A percentile compares a stretch with the other conserved stretches of the same genome.
Conservation (phyloP, 2,113 vertebrate genomes). For the Recurvirostra avosetta region DNA sequence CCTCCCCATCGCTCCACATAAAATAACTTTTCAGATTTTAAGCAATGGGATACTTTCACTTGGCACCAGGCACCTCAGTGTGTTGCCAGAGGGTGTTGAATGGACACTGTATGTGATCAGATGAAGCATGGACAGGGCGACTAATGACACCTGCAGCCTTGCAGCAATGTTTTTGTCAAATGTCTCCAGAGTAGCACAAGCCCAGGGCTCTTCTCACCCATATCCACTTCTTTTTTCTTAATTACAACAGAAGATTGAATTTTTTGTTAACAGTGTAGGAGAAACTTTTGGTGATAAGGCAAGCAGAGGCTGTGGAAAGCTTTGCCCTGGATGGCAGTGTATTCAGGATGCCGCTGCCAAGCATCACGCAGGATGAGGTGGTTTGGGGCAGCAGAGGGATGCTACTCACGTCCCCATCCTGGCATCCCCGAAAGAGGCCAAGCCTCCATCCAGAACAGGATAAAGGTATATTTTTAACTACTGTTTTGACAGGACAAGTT, state of each 20-base stretch:
- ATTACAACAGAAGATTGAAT: neutral
- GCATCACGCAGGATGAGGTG: neutral
- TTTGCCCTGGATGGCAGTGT: neutral
- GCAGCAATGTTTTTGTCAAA: neutral
- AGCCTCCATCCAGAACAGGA: neutral
- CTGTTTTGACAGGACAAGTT: neutral
- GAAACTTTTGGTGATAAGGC: neutral
- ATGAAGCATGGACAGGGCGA: neutral
- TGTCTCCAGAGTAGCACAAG: neutral
- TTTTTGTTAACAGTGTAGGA: neutral
- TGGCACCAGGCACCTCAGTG: neutral
- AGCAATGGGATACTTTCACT: neutral
- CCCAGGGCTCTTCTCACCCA: neutral
- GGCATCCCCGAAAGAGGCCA: neutral
- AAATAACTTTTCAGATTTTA: neutral
- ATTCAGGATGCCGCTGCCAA: neutral
- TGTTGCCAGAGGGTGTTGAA: neutral
- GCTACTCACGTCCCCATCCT: neutral
- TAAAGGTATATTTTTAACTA: neutral
- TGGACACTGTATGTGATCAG: neutral
- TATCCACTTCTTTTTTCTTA: neutral
- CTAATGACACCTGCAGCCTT: neutral
- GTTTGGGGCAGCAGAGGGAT: neutral
- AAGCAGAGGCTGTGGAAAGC: neutral
- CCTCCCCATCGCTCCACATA: fast-evolving